Conservation (phyloP, 2,113 vertebrate genomes). For the Spilogale gracilis region DNA sequence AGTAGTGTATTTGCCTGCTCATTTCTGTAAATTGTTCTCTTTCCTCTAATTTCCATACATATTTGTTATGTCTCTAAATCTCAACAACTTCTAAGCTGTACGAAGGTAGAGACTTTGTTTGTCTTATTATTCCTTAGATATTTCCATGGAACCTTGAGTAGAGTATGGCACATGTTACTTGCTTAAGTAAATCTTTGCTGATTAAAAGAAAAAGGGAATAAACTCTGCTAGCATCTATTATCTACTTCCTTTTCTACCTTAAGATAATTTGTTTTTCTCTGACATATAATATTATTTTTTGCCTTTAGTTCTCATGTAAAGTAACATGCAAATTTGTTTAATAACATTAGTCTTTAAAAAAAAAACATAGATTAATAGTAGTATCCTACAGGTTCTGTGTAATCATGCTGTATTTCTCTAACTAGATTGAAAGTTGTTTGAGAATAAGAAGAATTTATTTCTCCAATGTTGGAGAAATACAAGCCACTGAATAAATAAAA, state of each 20-base stretch:
- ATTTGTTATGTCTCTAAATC: neutral
- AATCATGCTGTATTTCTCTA: neutral
- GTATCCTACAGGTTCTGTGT: neutral
- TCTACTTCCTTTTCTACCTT: neutral
- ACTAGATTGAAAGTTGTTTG: neutral
- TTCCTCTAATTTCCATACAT: neutral
- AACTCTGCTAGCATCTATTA: neutral
- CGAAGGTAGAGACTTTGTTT: neutral
- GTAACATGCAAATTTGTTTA: neutral
- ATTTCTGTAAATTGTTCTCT: neutral
- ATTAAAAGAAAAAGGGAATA: neutral
- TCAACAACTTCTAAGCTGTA: neutral
- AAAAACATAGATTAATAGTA: neutral
- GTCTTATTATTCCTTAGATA: neutral
- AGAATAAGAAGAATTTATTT: neutral
- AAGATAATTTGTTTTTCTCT: neutral
- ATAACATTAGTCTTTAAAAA: neutral
- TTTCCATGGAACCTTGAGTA: neutral
- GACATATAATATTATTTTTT: neutral
- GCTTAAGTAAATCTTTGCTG: neutral
- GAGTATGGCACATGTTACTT: neutral
- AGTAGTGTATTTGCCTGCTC: neutral
- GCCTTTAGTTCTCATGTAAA: neutral
- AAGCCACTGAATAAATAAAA: neutral
- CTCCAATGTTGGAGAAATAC: neutral